These are phyloP conservation scores for Exephanes ischioxanthus DNA, from an alignment of 2,888 invertebrate genomes.

Conservation along the genomic window DNA sequence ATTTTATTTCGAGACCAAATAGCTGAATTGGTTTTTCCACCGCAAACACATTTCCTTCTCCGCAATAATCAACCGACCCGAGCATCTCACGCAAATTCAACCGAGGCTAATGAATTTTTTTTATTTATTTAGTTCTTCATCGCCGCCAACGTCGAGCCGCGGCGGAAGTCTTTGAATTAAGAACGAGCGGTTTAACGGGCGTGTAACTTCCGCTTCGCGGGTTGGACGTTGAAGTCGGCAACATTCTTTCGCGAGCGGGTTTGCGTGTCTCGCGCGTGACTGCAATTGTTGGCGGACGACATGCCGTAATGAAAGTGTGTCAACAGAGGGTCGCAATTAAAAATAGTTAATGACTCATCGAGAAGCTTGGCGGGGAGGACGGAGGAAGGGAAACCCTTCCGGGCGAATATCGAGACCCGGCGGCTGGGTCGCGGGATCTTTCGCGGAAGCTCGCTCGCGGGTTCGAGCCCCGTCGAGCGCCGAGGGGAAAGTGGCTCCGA, in stretches of 20 bases:
- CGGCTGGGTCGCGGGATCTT: slow-evolving; percentile 2
- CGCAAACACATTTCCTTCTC: not conserved
- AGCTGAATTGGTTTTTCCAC: not conserved
- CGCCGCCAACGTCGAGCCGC: too few relatives aligned
- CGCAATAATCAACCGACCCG: too few relatives aligned
- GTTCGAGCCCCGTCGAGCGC: slow-evolving; percentile 41
- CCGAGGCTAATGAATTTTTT: not conserved
- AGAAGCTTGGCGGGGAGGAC: slow-evolving; percentile 17
- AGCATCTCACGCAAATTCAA: not conserved
- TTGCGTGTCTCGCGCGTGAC: slow-evolving; percentile 45
- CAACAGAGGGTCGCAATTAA: slow-evolving; percentile 62
- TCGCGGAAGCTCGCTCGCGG: slow-evolving; percentile 17
- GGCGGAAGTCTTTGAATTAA: not conserved
- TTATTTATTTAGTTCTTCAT: not conserved
- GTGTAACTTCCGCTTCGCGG: not conserved
- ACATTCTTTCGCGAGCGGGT: slow-evolving; percentile 3
- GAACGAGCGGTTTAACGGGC: slow-evolving; percentile 11
- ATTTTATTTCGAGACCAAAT: not conserved
- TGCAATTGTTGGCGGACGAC: slow-evolving; percentile 51
- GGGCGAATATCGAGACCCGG: slow-evolving; percentile 26
- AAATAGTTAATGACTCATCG: slow-evolving; percentile 63
- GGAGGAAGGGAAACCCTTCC: slow-evolving; percentile 24
- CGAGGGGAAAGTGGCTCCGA: slow-evolving; percentile 59
- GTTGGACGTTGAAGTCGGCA: not conserved
- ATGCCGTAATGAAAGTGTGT: slow-evolving; percentile 71